Base-by-base conservation (phyloP, 2,797 vertebrate species). In the Eulemur rubriventer region DNA sequence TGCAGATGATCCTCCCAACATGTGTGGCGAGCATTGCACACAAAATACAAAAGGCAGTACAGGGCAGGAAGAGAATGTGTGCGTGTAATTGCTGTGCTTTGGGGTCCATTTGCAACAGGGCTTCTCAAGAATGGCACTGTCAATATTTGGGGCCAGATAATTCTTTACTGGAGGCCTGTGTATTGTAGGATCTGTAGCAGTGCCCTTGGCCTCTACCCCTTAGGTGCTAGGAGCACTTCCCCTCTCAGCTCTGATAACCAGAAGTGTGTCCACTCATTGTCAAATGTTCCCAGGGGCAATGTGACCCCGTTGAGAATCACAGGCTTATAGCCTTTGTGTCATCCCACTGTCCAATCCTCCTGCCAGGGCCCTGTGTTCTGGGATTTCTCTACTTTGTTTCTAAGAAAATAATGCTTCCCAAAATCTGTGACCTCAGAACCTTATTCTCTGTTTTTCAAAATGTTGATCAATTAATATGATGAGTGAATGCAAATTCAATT, bases 381-480 rank as follows among this genome's bases (percentile, higher is more conserved):
- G 17, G 67, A 46, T 57, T 76, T 67, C 65, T 83, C 55, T 57
- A 30, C 5, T 38, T 28, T 50, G 24, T 79, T 69, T 63, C 78
- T 50, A 67, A 50, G 63, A 83, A 94, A 89, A 96, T 65, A 30
- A 22, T 5, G 7, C n/a, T 67, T 89, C 55, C 80, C 48, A 70
- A 92, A 82, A 79, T 83, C 81, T 76, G 4, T 73, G 41, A 48
- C 46, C 28, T 84, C 75, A 46, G 59, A 72, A 46, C 4, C 20
- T 91, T 52, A 80, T 59, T 86, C 79, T 81, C 65, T 26, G 46
- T 13, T 85, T 92, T 92, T 75, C 61, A 85, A 88, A 70, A 61
- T 50, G 63, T 46, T 18, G 17, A 50, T 75, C 52, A 63, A 48
- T 41, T 16, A 38, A 46, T 80, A 63, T 7, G 5, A n/a, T 26